Evolutionary conservation across 2,797 vertebrate genomes (phyloP).

Genomic region (Mormyrus hasselquistii): DNA sequence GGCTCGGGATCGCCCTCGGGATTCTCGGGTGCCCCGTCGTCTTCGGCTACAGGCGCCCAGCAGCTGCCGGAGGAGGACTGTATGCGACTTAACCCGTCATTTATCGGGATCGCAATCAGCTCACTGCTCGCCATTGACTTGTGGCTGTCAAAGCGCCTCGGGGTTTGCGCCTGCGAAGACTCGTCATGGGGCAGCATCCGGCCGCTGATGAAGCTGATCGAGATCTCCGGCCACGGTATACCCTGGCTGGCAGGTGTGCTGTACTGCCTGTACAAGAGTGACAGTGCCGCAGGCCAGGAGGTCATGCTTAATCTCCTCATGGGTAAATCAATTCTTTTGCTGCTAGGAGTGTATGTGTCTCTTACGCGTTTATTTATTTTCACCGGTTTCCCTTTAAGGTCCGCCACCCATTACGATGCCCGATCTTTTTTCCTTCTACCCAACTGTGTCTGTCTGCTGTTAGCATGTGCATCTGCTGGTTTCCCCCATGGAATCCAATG

Average conservation of each 20-base stretch:
- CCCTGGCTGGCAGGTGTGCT: slow-evolving; percentile 81
- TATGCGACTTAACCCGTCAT: slow-evolving; percentile 84
- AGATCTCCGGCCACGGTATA: slow-evolving; percentile 90
- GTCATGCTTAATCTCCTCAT: slow-evolving; percentile 89
- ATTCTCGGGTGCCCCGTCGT: slow-evolving; percentile 50
- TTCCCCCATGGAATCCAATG: neutral
- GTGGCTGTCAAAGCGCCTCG: slow-evolving; percentile 88
- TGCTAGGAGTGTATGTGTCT: neutral
- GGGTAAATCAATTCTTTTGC: slow-evolving; percentile 57
- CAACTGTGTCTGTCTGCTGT: neutral
- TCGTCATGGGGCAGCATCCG: slow-evolving; percentile 84
- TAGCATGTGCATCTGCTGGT: neutral
- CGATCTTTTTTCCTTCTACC: neutral
- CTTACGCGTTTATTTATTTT: neutral
- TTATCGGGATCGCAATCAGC: slow-evolving; percentile 78
- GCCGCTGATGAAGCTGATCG: slow-evolving; percentile 87
- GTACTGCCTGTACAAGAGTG: slow-evolving; percentile 81
- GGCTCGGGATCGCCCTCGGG: slow-evolving; percentile 61
- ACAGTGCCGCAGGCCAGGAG: slow-evolving; percentile 81
- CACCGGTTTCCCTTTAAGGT: neutral
- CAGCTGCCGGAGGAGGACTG: slow-evolving; percentile 74
- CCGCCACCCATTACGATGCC: neutral
- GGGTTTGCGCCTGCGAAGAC: slow-evolving; percentile 84
- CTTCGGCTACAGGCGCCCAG: slow-evolving; percentile 40
- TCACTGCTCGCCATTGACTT: slow-evolving; percentile 88